These are phyloP conservation scores for Tenthredo scrophulariae DNA, from an alignment of 2,888 invertebrate species.

Conservation along the genomic window DNA sequence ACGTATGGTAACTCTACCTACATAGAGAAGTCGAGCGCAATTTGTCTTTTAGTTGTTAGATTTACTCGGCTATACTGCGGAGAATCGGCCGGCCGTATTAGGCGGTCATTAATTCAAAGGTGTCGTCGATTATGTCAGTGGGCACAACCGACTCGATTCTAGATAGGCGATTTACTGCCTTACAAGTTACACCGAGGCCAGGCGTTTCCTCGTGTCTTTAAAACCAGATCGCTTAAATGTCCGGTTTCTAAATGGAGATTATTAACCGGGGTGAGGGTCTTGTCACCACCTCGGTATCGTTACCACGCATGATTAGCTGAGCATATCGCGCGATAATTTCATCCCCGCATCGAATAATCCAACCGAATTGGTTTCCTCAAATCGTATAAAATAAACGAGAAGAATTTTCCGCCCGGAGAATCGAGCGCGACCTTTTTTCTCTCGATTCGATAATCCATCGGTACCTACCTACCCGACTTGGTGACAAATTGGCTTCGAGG, in stretches of 20 bases:
- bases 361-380: too few species aligned
- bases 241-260: constrained; percentile 24
- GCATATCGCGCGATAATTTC: not conserved
- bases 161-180: constrained; percentile 50
- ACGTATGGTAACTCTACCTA: not conserved
- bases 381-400: too few species aligned
- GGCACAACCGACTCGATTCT: constrained; percentile 50
- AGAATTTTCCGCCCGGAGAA: too few species aligned
- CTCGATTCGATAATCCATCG: not conserved
- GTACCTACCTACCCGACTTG: not conserved
- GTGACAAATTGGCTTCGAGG: not conserved
- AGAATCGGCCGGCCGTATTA: constrained; percentile 36
- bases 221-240: constrained; percentile 32
- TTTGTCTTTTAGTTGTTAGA: constrained; percentile 43
- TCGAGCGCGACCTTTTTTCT: too few species aligned
- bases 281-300: not conserved
- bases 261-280: not conserved
- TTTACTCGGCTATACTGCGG: not conserved
- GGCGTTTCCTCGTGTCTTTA: constrained; percentile 38
- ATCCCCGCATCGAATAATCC: too few species aligned
- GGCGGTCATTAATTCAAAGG: constrained; percentile 53
- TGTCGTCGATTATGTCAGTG: constrained; percentile 51
- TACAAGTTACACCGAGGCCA: not conserved
- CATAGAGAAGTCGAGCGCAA: constrained; percentile 24
- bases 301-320: not conserved